Evolutionary conservation across 2,888 invertebrate genomes (phyloP).

Genomic region (Melanostoma mellinum): DNA sequence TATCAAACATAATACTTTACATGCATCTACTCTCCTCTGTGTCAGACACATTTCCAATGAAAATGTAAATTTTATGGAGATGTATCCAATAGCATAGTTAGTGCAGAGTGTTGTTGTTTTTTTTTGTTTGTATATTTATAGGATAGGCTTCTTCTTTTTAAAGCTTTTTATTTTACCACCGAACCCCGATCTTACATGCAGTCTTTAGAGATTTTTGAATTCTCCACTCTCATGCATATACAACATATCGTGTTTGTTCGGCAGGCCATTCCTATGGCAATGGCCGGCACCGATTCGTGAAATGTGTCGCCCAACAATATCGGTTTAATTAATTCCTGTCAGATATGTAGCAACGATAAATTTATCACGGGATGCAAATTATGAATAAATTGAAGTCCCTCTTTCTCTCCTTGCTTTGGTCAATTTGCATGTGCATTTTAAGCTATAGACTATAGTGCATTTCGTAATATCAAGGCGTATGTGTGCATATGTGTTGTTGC

Average conservation of each 20-base stretch:
- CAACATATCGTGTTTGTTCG: conserved; percentile 9
- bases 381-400: conserved; percentile 73
- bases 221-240: conserved; percentile 54
- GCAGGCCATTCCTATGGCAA: conserved; percentile 7
- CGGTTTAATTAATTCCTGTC: conserved; percentile 75
- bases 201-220: conserved; percentile 34
- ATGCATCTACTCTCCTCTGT: conserved; percentile 25
- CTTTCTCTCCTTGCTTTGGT: conserved; percentile 30
- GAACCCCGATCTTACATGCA: conserved; percentile 33
- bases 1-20: conserved; percentile 2
- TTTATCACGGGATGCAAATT: conserved; percentile 74
- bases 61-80: conserved; percentile 73
- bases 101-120: no score
- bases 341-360: conserved; percentile 74
- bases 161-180: conserved; percentile 1
- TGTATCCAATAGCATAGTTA: conserved; percentile 37
- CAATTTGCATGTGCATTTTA: conserved; percentile 65
- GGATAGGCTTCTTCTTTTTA: conserved; percentile 14
- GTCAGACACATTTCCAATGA: conserved; percentile 60
- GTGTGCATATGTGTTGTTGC: conserved; percentile 32
- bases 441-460: conserved; percentile 27
- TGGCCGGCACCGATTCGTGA: conserved; percentile 62
- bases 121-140: not conserved
- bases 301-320: conserved; percentile 74
- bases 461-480: conserved; percentile 27